Evolutionary conservation across 2,888 invertebrate species (phyloP), one percentile per base, ranked within the genome.

Genomic region (Hirtodrosophila trivittata): DNA sequence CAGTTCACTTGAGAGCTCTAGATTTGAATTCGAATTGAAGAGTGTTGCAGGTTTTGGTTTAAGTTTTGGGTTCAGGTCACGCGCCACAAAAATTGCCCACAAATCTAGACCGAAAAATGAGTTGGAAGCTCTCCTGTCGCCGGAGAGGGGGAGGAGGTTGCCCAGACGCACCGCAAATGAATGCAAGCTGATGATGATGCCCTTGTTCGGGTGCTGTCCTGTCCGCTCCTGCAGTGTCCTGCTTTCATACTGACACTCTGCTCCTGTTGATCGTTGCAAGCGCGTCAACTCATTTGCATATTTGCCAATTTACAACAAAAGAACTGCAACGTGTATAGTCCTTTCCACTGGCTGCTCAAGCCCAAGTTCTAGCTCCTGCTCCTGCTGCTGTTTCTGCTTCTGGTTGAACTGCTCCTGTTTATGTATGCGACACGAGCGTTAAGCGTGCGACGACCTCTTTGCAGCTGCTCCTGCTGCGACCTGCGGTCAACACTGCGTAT

Each of bases 201-300:
- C 28, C 55, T 56, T 42, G 41, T 54, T 10, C 26, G 25, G 3
- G 1, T 21, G 12, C 12, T 32, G 1, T 21, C n/a, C 12, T 39
- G 37, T 43, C 10, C 41, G 26, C 45, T 18, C 16, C 37, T 12
- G 6, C 8, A 8, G 14, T 9, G 14, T n/a, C 21, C 13, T 37
- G 18, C n/a, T n/a, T n/a, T n/a, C n/a, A n/a, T n/a, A n/a, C n/a
- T n/a, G n/a, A n/a, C n/a, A n/a, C n/a, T n/a, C n/a, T n/a, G 38
- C 9, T 64, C 42, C 57, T 45, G 66, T 59, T 63, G 66, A 66
- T 66, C 67, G 47, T 41, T 63, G 66, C 56, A 54, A 59, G 70
- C 57, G 65, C 62, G 69, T 69, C 75, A 69, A 59, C 84, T 87
- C 71, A 88, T 88, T 88, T 88, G 86, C 88, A 88, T 88, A 87